Conservation (phyloP, 2,113 vertebrate species). For the Coryphaenoides rupestris region DNA sequence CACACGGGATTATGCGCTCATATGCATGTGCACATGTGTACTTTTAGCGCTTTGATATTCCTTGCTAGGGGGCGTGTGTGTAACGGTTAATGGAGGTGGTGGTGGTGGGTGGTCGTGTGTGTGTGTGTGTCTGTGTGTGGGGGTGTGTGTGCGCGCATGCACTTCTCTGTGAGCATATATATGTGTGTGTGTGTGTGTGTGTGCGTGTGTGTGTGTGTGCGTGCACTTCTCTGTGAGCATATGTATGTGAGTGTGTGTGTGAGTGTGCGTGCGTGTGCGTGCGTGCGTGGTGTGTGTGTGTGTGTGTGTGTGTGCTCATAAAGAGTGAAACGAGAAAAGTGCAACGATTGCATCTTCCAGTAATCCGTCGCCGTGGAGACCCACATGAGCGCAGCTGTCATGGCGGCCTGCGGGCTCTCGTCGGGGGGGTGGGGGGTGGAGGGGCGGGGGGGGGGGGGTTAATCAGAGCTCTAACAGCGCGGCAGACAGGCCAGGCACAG, state of each 20-base stretch:
- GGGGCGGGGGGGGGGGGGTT: conserved; percentile 18
- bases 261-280: neutral
- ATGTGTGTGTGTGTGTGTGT: neutral
- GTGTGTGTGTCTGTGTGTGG: neutral
- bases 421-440: conserved; percentile 24
- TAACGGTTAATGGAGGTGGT: neutral
- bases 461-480: conserved; percentile 51
- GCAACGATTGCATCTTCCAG: conserved; percentile 27
- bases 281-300: conserved; percentile 1
- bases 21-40: too few species aligned
- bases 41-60: too few species aligned
- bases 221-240: neutral
- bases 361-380: conserved; percentile 35
- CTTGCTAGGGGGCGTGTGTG: too few species aligned
- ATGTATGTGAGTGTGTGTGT: neutral
- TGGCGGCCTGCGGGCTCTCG: conserved; percentile 24
- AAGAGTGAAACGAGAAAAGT: conserved; percentile 2
- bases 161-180: too few species aligned
- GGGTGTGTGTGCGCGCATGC: too few species aligned
- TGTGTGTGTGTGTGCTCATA: conserved; percentile 26
- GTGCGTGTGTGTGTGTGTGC: neutral
- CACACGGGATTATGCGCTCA: too few species aligned
- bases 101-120: neutral
- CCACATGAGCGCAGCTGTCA: conserved; percentile 34
- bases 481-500: conserved; percentile 30